Evolutionary conservation across 2,888 invertebrate genomes (phyloP).

Genomic region (Isoperla grammatica): DNA sequence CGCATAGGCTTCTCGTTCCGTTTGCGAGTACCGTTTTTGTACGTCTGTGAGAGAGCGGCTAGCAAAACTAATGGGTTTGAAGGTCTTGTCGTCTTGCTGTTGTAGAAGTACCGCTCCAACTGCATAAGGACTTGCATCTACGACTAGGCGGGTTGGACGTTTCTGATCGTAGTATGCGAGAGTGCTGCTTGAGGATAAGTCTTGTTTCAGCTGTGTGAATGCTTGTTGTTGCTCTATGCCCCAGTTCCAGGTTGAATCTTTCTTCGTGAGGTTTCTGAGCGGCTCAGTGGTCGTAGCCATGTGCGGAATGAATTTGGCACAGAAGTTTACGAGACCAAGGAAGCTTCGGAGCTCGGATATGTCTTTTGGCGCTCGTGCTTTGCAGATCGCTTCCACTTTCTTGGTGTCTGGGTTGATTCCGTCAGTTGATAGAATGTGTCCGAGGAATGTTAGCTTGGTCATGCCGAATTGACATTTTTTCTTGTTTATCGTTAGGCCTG

Average conservation of each 20-base stretch:
- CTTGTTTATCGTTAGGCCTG: constrained; percentile 1
- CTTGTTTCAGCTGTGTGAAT: not conserved
- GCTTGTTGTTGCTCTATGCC: no score
- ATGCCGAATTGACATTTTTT: constrained; percentile 1
- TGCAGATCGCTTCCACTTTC: not conserved
- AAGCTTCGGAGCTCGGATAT: no score
- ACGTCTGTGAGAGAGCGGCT: no score
- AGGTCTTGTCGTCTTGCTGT: not conserved
- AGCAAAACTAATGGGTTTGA: not conserved
- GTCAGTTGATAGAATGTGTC: not conserved
- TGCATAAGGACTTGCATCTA: not conserved
- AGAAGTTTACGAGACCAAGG: not conserved
- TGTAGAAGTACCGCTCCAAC: not conserved
- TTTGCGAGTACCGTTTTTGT: no score
- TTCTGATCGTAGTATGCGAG: not conserved
- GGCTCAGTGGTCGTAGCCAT: not conserved
- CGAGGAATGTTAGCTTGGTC: not conserved
- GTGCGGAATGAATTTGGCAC: not conserved
- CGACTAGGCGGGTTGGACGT: not conserved
- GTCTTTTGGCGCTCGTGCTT: not conserved
- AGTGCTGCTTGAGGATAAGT: not conserved
- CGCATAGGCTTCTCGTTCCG: no score
- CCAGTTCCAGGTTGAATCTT: no score
- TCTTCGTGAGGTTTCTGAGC: not conserved
- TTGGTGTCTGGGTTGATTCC: not conserved